These are phyloP conservation scores for Drosophila azteca DNA, from an alignment of 1,140 invertebrate species.

Conservation along the genomic window DNA sequence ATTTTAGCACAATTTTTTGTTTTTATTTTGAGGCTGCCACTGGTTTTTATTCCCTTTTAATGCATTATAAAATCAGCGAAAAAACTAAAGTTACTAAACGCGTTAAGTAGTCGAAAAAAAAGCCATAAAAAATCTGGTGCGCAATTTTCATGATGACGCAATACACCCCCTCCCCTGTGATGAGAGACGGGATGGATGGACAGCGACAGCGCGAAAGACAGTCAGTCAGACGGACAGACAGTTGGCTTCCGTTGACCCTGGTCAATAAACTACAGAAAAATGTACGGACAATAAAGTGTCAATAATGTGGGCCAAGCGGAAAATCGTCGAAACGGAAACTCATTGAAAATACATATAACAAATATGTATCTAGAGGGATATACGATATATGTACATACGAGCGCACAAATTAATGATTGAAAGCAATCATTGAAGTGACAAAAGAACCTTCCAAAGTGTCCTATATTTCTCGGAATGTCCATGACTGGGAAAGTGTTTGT, in stretches of 20 bases:
- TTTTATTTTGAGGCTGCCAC: background rate
- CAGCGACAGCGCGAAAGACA: conserved; percentile 3
- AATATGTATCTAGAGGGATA: conserved; percentile 1
- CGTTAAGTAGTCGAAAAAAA: conserved; percentile 48
- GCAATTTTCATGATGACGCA: conserved; percentile 61
- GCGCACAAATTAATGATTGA: conserved; percentile 3
- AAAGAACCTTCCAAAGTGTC: conserved; percentile 10
- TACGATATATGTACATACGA: conserved; percentile 1
- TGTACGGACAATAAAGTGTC: conserved; percentile 46
- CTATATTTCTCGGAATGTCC: conserved; percentile 1
- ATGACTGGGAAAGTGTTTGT: no score
- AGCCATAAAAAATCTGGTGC: conserved; percentile 34
- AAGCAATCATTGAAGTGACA: conserved; percentile 19
- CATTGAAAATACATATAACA: conserved; percentile 25
- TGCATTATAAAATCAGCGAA: conserved; percentile 19
- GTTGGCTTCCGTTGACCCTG: conserved; percentile 65
- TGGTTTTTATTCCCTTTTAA: conserved; percentile 21
- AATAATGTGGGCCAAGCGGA: conserved; percentile 36
- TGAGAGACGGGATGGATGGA: conserved; percentile 18
- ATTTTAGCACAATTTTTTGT: conserved; percentile 3
- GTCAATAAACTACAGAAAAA: conserved; percentile 58
- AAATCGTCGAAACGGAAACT: conserved; percentile 13
- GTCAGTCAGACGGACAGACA: conserved; percentile 21
- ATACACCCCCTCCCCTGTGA: conserved; percentile 21
- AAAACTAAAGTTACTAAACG: conserved; percentile 38